Evolutionary conservation across 2,888 invertebrate species (phyloP), one percentile per base, ranked within the genome.

Genomic region (Athalia rosae): DNA sequence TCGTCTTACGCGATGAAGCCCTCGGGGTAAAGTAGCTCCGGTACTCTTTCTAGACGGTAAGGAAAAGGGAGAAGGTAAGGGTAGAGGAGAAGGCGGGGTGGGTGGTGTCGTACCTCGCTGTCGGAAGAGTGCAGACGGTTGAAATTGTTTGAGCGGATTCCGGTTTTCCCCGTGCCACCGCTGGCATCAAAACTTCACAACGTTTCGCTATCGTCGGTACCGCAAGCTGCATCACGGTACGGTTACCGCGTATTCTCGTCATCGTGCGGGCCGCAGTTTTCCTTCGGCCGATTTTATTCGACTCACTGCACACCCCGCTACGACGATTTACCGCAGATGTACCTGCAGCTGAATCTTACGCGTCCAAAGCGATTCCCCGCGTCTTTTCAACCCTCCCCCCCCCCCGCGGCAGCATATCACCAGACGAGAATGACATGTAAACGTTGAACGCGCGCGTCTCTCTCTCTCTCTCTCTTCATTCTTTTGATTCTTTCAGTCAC

Each of bases 1-100:
- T 87, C 87, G 86, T 85, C 87, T 87, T 87, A 87, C 80, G 58
- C 3, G 61, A 47, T 28, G 59, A n/a, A 73, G 66, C 66, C n/a
- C 73, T 73, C 9, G 43, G 56, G 56, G 64, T 3, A 71, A 62
- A 48, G 61, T 74, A 74, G 48, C 74, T 61, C 45, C 48, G 8
- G 61, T 15, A 15, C 61, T 13, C 28, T 28, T 28, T 28, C 28
- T 28, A 28, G 28, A 28, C 28, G 28, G 28, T 28, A 28, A 28
- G 28, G 28, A 28, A 28, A 28, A 28, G 28, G 28, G 28, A 28
- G 2, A 28, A 2, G 28, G 2, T 28, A 2, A 28, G 28, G 28
- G 28, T 2, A 28, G 28, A 28, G 28, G 28, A 28, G 28, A n/a
- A n/a, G n/a, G n/a, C n/a, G n/a, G n/a, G n/a, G n/a, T n/a, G 28